Evolutionary conservation across 2,113 vertebrate genomes (phyloP).

Genomic region (Fregata magnificens): DNA sequence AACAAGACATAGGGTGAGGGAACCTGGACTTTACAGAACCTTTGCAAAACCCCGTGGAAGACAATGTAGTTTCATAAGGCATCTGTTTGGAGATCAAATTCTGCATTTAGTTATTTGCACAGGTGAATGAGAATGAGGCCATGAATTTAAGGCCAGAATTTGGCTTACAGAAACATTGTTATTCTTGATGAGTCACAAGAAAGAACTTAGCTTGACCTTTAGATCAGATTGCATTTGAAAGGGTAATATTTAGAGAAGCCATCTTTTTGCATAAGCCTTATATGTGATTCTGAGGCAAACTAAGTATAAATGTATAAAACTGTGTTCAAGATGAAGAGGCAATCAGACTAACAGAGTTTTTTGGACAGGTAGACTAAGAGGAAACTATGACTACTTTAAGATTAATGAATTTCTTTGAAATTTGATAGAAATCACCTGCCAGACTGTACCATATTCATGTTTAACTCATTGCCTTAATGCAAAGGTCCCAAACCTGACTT

Average conservation of each 20-base stretch:
- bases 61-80: background rate
- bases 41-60: background rate
- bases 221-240: background rate
- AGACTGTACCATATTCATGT: background rate
- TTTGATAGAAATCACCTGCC: background rate
- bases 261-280: background rate
- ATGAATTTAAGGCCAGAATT: background rate
- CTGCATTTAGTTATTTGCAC: background rate
- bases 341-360: background rate
- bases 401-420: background rate
- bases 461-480: background rate
- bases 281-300: background rate
- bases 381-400: background rate
- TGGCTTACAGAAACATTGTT: background rate
- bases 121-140: background rate
- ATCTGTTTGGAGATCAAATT: background rate
- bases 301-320: background rate
- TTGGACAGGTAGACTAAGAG: background rate
- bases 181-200: constrained; percentile 18
- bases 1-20: background rate
- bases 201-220: background rate
- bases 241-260: background rate
- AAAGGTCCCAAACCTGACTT: background rate
- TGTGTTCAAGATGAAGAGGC: background rate
- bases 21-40: background rate